Evolutionary conservation across 2,797 vertebrate species (phyloP).

Genomic region (Myiothlypis chrysogaster): DNA sequence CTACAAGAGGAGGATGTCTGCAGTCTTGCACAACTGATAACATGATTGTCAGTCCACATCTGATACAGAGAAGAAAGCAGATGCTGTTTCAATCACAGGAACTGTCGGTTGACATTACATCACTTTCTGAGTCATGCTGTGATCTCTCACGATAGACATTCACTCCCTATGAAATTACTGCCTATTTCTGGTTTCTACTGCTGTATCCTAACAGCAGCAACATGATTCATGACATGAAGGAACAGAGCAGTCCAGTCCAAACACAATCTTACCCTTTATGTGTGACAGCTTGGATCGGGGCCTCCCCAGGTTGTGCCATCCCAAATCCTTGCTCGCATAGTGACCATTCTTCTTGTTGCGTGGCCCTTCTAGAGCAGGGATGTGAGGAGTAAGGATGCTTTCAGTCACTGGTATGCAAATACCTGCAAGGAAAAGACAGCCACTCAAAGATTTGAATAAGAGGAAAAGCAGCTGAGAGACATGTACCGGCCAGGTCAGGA

Average conservation of each 20-base stretch:
- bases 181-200: not conserved
- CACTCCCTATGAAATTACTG: not conserved
- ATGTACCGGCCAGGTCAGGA: not conserved
- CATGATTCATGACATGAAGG: not conserved
- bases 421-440: constrained; percentile 70
- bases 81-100: not conserved
- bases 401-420: constrained; percentile 90
- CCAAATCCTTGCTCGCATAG: constrained; percentile 84
- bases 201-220: not conserved
- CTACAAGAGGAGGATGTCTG: not conserved
- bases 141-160: not conserved
- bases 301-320: constrained; percentile 89
- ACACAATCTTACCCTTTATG: constrained; percentile 83
- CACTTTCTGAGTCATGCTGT: not conserved
- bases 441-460: not conserved
- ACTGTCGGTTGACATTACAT: not conserved
- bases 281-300: constrained; percentile 83
- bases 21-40: not conserved
- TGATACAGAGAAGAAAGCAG: not conserved
- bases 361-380: constrained; percentile 84
- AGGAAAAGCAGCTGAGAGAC: not conserved
- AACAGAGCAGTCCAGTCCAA: not conserved
- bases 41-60: not conserved
- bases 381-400: constrained; percentile 88
- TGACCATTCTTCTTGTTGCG: constrained; percentile 82